Evolutionary conservation across 92 coral and sea anemone species (phyloP).

Genomic region (Pocillopora meandrina): DNA sequence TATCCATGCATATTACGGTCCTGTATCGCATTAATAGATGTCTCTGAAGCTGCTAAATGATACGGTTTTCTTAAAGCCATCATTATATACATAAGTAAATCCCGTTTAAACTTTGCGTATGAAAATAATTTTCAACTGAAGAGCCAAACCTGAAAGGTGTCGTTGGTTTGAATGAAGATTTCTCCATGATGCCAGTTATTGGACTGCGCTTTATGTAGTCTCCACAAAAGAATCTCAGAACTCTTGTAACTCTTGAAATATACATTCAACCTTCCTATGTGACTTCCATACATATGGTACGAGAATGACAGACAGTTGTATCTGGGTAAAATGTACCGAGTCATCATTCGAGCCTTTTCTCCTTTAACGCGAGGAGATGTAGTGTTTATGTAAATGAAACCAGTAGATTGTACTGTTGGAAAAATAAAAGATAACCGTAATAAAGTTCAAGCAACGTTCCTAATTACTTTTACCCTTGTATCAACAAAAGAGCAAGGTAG

Average conservation of each 20-base stretch:
- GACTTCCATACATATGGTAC: constrained; percentile 56
- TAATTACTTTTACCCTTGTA: too few relatives aligned
- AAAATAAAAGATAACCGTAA: background rate
- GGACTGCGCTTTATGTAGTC: constrained; percentile 55
- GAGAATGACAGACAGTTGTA: constrained; percentile 61
- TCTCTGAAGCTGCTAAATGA: too few relatives aligned
- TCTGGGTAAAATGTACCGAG: constrained; percentile 43
- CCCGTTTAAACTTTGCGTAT: too few relatives aligned
- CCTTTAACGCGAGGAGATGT: constrained; percentile 5
- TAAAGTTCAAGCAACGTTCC: background rate
- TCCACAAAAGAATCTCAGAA: constrained; percentile 59
- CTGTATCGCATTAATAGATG: too few relatives aligned
- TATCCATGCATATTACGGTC: too few relatives aligned
- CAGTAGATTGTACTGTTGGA: constrained; percentile 4
- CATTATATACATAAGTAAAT: too few relatives aligned
- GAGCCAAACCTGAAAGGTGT: constrained; percentile 54
- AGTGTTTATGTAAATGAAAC: constrained; percentile 13
- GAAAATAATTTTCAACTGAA: background rate
- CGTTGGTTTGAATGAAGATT: constrained; percentile 32
- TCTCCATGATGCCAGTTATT: constrained; percentile 48
- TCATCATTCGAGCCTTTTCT: constrained; percentile 38
- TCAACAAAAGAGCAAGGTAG: background rate
- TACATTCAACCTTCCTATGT: constrained; percentile 71
- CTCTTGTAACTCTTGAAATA: constrained; percentile 33
- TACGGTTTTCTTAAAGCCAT: too few relatives aligned